Evolutionary conservation across 2,113 vertebrate genomes (phyloP).

Genomic region (Triplophysa siluroides): DNA sequence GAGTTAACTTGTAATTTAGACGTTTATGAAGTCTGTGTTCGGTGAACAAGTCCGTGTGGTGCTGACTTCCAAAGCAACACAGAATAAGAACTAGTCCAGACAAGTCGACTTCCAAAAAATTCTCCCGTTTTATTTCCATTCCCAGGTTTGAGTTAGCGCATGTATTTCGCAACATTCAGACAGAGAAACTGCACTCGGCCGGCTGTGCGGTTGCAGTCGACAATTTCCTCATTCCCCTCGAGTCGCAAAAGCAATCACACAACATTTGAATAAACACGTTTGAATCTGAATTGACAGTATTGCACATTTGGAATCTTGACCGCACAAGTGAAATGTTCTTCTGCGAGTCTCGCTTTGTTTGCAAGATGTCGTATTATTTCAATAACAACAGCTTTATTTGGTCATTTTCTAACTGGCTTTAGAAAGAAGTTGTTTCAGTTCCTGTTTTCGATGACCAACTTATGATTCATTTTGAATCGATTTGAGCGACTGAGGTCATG

Average conservation of each 20-base stretch:
- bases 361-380: no score
- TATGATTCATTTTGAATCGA: no score
- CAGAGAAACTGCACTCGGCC: not conserved
- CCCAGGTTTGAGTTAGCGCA: no score
- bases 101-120: not conserved
- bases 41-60: constrained; percentile 43
- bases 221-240: constrained; percentile 15
- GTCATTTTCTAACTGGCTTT: no score
- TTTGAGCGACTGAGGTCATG: no score
- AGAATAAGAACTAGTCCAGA: constrained; percentile 48
- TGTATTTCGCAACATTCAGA: constrained; percentile 19
- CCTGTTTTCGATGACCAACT: no score
- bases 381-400: no score
- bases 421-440: no score
- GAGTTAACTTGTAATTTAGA: no score
- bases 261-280: constrained; percentile 34
- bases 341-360: not conserved
- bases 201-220: not conserved
- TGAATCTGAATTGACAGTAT: constrained; percentile 11
- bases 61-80: not conserved
- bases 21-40: not conserved
- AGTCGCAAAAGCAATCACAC: not conserved
- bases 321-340: not conserved
- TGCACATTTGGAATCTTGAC: not conserved
- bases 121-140: constrained; percentile 16